phyloP scores from a whole-genome alignment of 2,797 vertebrate species.

The Vespertilio murinus region DNA sequence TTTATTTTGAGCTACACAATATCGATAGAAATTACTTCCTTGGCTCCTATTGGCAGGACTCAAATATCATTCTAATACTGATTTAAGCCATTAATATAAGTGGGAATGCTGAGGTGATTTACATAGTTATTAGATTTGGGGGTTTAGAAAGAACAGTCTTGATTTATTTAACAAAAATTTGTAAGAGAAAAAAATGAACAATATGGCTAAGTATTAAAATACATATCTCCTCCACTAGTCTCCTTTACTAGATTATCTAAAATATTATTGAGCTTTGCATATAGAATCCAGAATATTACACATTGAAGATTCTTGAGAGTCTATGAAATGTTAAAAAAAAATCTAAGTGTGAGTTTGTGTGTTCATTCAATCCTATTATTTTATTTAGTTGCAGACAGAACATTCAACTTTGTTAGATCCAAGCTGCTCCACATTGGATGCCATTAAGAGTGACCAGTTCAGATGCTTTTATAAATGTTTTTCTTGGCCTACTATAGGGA shows the following conservation, averaged over 20 bases:
- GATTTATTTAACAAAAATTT: constrained; percentile 59
- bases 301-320: constrained; percentile 41
- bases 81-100: constrained; percentile 48
- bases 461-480: constrained; percentile 58
- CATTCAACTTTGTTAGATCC: constrained; percentile 36
- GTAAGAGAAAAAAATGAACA: constrained; percentile 41
- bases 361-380: constrained; percentile 22
- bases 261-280: constrained; percentile 33
- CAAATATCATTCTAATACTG: constrained; percentile 46
- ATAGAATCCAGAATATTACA: constrained; percentile 46
- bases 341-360: constrained; percentile 23
- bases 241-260: constrained; percentile 14
- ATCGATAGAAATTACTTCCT: constrained; percentile 22
- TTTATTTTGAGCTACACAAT: constrained; percentile 35
- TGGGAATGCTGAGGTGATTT: constrained; percentile 19
- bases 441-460: constrained; percentile 43
- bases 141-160: constrained; percentile 49
- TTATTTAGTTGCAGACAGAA: constrained; percentile 41
- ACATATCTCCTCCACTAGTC: background rate
- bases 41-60: background rate
- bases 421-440: constrained; percentile 43
- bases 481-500: constrained; percentile 42
- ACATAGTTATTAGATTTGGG: constrained; percentile 42
- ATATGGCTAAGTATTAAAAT: constrained; percentile 18
- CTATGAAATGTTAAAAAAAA: constrained; percentile 54